These are phyloP conservation scores for Ctenicera cuprea DNA, from an alignment of 2,888 invertebrate species.

Conservation along the genomic window DNA sequence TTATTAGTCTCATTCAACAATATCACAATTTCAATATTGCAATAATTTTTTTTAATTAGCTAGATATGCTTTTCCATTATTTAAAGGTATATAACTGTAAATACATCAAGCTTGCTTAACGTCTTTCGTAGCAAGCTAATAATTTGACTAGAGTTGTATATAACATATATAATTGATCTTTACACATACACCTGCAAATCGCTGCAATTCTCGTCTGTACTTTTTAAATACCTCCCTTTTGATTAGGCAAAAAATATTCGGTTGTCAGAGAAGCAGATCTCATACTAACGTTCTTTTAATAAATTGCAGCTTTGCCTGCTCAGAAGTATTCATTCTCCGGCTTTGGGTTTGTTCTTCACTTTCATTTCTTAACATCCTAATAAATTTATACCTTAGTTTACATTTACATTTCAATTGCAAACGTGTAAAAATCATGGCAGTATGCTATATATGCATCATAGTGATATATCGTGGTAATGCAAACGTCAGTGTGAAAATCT, in stretches of 20 bases:
- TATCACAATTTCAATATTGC: constrained; percentile 73
- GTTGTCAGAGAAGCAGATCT: constrained; percentile 49
- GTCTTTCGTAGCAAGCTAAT: constrained; percentile 52
- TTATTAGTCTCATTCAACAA: constrained; percentile 72
- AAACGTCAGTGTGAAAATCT: constrained; percentile 53
- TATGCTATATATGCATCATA: constrained; percentile 44
- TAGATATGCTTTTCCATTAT: constrained; percentile 71
- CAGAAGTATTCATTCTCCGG: too few species aligned
- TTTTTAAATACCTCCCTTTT: constrained; percentile 29
- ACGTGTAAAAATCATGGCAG: constrained; percentile 53
- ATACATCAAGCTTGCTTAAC: constrained; percentile 53
- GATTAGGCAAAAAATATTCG: constrained; percentile 36
- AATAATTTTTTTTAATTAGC: constrained; percentile 69
- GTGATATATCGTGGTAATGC: constrained; percentile 47
- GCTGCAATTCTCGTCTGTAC: constrained; percentile 34
- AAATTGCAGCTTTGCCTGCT: constrained; percentile 3
- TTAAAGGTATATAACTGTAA: constrained; percentile 57
- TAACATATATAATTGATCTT: constrained; percentile 53
- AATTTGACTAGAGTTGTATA: constrained; percentile 56
- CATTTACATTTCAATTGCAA: constrained; percentile 46
- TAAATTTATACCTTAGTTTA: constrained; percentile 35
- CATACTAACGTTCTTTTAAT: constrained; percentile 45
- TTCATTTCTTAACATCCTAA: constrained; percentile 31
- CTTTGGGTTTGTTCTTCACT: constrained; percentile 3
- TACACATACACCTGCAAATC: constrained; percentile 46